Conservation (phyloP, 1,140 invertebrate genomes). For the Epicauta chinensis region DNA sequence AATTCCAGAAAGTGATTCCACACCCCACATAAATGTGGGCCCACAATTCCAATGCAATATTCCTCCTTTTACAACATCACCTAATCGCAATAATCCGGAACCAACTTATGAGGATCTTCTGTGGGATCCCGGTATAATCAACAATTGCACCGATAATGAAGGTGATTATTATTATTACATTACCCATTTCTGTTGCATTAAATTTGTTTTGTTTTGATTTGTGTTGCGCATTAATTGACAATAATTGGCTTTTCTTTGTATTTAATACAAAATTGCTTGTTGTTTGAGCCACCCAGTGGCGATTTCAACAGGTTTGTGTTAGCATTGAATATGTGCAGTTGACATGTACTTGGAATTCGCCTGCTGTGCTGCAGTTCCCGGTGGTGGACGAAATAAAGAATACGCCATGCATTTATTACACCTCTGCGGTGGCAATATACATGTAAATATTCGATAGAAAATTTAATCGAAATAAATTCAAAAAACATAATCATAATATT, state of each 20-base stretch:
- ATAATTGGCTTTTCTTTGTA: neutral
- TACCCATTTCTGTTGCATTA: no score
- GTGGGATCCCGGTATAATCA: conserved; percentile 74
- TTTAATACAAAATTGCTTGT: conserved; percentile 11
- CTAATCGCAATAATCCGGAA: conserved; percentile 41
- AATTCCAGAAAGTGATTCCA: conserved; percentile 47
- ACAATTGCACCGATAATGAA: conserved; percentile 67
- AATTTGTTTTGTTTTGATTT: neutral
- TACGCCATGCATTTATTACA: conserved; percentile 87
- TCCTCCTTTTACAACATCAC: conserved; percentile 31
- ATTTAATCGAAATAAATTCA: conserved; percentile 10
- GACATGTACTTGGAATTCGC: conserved; percentile 88
- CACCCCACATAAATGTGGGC: conserved; percentile 83
- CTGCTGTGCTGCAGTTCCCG: conserved; percentile 83
- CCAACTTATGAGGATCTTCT: conserved; percentile 64
- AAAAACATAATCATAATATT: conserved; percentile 24
- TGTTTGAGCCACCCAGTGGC: conserved; percentile 19
- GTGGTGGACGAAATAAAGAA: conserved; percentile 89
- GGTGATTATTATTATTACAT: conserved; percentile 47
- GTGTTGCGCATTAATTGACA: neutral
- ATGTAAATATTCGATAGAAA: conserved; percentile 51
- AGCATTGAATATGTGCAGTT: conserved; percentile 49
- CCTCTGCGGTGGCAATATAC: conserved; percentile 79
- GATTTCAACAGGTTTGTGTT: conserved; percentile 23
- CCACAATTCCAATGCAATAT: conserved; percentile 81